Percentiles rank a stretch among this genome's conserved stretches.
Conservation (phyloP, 2,888 invertebrate species). For the Hydraecia micacea region DNA sequence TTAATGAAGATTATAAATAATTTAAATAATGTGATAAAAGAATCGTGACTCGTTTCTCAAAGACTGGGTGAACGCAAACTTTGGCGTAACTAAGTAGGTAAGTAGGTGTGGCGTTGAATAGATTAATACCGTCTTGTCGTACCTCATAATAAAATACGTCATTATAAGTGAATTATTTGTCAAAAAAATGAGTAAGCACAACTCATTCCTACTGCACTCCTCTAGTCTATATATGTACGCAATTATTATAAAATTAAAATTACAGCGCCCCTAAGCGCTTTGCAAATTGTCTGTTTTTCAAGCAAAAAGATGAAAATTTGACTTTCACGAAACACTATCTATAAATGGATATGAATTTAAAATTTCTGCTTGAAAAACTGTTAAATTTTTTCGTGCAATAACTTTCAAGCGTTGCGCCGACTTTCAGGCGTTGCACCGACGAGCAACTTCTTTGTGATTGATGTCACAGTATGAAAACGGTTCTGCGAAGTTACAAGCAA, state of each 20-base stretch:
- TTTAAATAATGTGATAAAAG: constrained; percentile 32
- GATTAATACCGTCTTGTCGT: constrained; percentile 64
- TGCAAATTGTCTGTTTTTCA: constrained; percentile 57
- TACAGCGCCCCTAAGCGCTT: constrained; percentile 60
- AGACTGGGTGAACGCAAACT: constrained; percentile 43
- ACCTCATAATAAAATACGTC: constrained; percentile 68
- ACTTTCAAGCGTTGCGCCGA: constrained; percentile 72
- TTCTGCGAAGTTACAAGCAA: constrained; percentile 74
- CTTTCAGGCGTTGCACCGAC: constrained; percentile 65
- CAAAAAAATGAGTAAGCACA: constrained; percentile 63
- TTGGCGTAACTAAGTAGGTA: constrained; percentile 39
- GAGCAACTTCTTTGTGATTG: constrained; percentile 72
- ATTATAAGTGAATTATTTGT: constrained; percentile 68
- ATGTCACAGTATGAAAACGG: constrained; percentile 72
- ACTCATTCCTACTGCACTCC: constrained; percentile 58
- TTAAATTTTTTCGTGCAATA: constrained; percentile 66
- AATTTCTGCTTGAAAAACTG: constrained; percentile 53
- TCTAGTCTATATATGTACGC: background rate
- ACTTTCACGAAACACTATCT: constrained; percentile 35
- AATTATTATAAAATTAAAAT: constrained; percentile 69
- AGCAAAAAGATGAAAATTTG: constrained; percentile 30
- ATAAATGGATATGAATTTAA: constrained; percentile 61
- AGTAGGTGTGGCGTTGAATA: constrained; percentile 52
- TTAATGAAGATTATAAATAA: constrained; percentile 39
- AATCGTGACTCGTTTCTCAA: constrained; percentile 28